Evolutionary conservation across 2,888 invertebrate species (phyloP).

Genomic region (Dinocampus coccinellae): DNA sequence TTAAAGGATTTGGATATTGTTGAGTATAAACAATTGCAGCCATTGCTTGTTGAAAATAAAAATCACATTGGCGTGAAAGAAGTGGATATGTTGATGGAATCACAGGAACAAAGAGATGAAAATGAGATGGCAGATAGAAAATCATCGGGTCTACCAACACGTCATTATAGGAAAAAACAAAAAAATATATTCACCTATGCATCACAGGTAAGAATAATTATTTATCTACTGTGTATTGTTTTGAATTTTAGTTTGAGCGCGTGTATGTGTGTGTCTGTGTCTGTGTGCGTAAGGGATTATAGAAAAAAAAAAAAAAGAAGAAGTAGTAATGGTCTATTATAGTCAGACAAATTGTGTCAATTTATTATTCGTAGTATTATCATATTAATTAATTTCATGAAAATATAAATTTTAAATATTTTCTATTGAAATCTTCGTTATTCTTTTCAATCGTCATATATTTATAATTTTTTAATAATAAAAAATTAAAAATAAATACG

Average conservation of each 20-base stretch:
- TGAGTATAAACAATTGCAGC: conserved; percentile 61
- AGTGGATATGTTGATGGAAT: conserved; percentile 45
- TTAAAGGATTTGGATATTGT: conserved; percentile 46
- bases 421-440: background rate
- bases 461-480: too few species aligned
- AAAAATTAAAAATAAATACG: too few species aligned
- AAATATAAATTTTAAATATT: background rate
- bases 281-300: too few species aligned
- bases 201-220: conserved; percentile 38
- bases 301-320: too few species aligned
- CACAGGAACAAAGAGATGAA: conserved; percentile 42
- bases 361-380: background rate
- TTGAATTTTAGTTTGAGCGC: too few species aligned
- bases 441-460: background rate
- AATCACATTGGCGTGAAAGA: conserved; percentile 24
- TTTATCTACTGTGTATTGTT: too few species aligned
- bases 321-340: conserved; percentile 1
- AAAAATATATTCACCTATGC: conserved; percentile 30
- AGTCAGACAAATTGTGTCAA: background rate
- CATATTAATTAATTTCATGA: background rate
- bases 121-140: conserved; percentile 37
- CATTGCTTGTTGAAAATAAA: conserved; percentile 44
- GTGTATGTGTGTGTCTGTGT: too few species aligned
- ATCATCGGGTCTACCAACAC: conserved; percentile 18
- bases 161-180: conserved; percentile 31